Base-by-base conservation (phyloP, 2,888 invertebrate genomes). In the Timandra comae region DNA sequence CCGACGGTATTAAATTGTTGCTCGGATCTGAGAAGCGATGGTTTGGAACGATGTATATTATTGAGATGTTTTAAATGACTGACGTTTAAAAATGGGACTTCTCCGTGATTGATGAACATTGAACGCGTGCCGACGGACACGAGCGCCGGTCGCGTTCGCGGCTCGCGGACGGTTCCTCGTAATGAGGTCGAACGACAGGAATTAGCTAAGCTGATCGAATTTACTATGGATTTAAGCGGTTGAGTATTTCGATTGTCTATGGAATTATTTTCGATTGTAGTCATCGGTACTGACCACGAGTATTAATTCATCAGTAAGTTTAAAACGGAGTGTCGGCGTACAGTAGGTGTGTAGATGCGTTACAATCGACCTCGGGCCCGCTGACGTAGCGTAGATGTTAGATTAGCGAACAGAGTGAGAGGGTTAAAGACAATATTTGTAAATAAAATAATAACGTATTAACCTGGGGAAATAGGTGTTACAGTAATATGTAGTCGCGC, bases 361-460 rank as follows among this genome's bases (percentile, higher is more conserved):
- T 67, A 64, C 67, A 59, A 69, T 69, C 78, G 81, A 77, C 74
- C 74, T 76, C 76, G 73, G 65, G 57, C 60, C 68, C 71, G 82
- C 81, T 76, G 79, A 59, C 70, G 76, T 84, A 81, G 80, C 73
- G 71, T 84, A 84, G 82, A 54, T 10, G 63, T 69, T 82, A 84
- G 81, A 62, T 61, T 82, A 82, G 81, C 68, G 80, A 79, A 78
- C 84, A 82, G 85, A 86, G 85, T 79, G 86, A 84, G 85, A 85
- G 84, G 86, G 84, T 84, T 85, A 76, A 85, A 85, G 86, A 86
- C 86, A 86, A 87, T 87, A 86, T 86, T 84, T 86, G 86, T 86
- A 86, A 78, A 84, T 85, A 85, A 74, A 73, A 76, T 80, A 79
- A 78, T 72, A n/a, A n/a, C 64, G 80, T 85, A 82, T 80, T 77